Evolutionary conservation across 2,888 invertebrate species (phyloP).

Genomic region (Epinotia nisella): DNA sequence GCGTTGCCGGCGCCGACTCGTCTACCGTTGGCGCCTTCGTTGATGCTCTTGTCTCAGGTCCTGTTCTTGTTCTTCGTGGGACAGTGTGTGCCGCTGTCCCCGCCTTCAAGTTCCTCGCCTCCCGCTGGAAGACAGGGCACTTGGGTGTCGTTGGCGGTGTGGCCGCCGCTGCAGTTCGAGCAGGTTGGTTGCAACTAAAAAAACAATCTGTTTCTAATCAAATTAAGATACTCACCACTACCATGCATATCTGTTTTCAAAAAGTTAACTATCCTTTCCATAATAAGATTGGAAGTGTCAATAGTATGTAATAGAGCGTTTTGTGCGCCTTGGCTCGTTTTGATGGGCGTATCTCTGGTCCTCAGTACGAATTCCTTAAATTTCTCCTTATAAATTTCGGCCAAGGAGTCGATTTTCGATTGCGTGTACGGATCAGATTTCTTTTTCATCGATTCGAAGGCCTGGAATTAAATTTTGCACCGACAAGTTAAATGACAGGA

Average conservation of each 20-base stretch:
- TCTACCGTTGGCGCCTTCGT: too few relatives aligned
- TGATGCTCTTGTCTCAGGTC: too few relatives aligned
- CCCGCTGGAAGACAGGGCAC: too few relatives aligned
- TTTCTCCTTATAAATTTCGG: slow-evolving; percentile 56
- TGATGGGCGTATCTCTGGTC: slow-evolving; percentile 57
- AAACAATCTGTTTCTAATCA: too few relatives aligned
- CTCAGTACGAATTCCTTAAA: slow-evolving; percentile 57
- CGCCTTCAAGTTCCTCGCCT: too few relatives aligned
- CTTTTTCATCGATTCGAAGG: slow-evolving; percentile 55
- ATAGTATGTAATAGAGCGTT: slow-evolving; percentile 65
- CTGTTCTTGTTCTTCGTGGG: too few relatives aligned
- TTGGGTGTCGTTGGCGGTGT: too few relatives aligned
- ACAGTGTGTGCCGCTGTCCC: too few relatives aligned
- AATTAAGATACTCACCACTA: not conserved
- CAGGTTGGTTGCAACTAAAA: too few relatives aligned
- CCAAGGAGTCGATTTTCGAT: slow-evolving; percentile 50
- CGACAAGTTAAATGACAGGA: too few relatives aligned
- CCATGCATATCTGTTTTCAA: slow-evolving; percentile 50
- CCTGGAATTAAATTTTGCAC: slow-evolving; percentile 6
- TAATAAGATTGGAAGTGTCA: slow-evolving; percentile 59
- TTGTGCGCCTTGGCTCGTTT: slow-evolving; percentile 59
- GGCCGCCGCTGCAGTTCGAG: too few relatives aligned
- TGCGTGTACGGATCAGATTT: slow-evolving; percentile 50
- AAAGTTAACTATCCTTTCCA: slow-evolving; percentile 56
- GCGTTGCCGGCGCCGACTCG: too few relatives aligned